Conservation (phyloP, 2,888 invertebrate species). For the Bombyx huttoni region DNA sequence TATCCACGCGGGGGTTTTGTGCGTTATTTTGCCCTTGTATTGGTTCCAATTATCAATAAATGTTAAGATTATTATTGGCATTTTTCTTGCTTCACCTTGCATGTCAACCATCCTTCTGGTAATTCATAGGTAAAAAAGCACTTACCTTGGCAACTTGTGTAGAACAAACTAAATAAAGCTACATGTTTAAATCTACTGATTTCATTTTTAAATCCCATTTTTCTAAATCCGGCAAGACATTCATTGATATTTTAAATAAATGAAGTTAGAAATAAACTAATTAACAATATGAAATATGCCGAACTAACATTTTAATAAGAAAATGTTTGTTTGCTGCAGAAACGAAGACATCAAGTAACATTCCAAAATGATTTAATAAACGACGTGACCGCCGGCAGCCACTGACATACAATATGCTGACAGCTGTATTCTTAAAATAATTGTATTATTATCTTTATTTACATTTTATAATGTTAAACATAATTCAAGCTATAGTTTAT, state of each 20-base stretch:
- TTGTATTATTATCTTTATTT: conserved; percentile 14
- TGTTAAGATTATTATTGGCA: conserved; percentile 55
- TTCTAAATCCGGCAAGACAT: too few species aligned
- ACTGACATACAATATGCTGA: neutral
- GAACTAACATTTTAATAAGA: conserved; percentile 47
- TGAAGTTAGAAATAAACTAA: neutral
- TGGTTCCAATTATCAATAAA: conserved; percentile 63
- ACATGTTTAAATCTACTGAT: too few species aligned
- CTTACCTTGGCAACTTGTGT: too few species aligned
- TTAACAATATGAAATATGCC: neutral
- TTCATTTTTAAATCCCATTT: too few species aligned
- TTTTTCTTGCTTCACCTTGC: conserved; percentile 65
- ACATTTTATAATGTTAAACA: conserved; percentile 7
- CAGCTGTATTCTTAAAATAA: conserved; percentile 3
- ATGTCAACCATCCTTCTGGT: conserved; percentile 31
- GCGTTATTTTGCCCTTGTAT: conserved; percentile 43
- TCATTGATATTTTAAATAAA: too few species aligned
- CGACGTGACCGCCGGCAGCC: conserved; percentile 23
- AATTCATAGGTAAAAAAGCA: neutral
- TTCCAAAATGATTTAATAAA: conserved; percentile 61
- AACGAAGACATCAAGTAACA: conserved; percentile 65
- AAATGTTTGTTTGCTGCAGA: conserved; percentile 65
- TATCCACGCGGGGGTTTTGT: conserved; percentile 27
- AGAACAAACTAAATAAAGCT: too few species aligned
- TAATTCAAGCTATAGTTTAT: conserved; percentile 1